A percentile compares a stretch with the other conserved stretches of the same genome.
phyloP scores from a whole-genome alignment of 2,888 invertebrate species.

The Magallana nippona region DNA sequence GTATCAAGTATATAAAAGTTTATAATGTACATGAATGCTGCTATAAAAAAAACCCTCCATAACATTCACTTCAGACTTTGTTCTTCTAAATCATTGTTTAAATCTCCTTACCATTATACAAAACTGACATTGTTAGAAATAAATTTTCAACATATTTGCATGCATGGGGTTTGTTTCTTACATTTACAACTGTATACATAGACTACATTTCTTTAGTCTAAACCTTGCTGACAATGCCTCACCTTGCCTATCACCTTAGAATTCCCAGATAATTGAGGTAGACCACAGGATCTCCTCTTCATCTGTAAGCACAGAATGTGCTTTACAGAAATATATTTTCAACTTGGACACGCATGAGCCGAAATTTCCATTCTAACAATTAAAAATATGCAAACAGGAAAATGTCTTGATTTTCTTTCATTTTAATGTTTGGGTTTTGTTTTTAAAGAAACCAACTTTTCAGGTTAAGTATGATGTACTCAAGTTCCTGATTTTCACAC shows the following conservation, averaged over 20 bases:
- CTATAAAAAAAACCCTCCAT: not conserved
- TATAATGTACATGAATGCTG: not conserved
- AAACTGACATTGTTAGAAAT: not conserved
- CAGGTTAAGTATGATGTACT: too few relatives aligned
- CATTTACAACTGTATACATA: not conserved
- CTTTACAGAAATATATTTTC: too few relatives aligned
- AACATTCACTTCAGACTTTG: not conserved
- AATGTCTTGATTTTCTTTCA: too few relatives aligned
- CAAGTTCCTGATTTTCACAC: too few relatives aligned
- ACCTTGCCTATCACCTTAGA: slow-evolving; percentile 79
- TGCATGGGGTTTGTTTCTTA: too few relatives aligned
- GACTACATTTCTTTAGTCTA: not conserved
- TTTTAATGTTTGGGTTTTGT: too few relatives aligned
- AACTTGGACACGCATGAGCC: too few relatives aligned
- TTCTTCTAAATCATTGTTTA: not conserved
- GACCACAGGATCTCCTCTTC: slow-evolving; percentile 73
- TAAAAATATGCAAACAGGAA: too few relatives aligned
- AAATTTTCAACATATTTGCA: too few relatives aligned
- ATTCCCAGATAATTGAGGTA: slow-evolving; percentile 69
- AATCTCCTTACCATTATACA: not conserved
- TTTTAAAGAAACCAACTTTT: too few relatives aligned
- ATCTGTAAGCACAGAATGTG: slow-evolving; percentile 59
- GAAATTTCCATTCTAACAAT: too few relatives aligned
- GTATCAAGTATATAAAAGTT: slow-evolving; percentile 49
- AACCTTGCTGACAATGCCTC: not conserved